Conservation (phyloP, 1,140 invertebrate genomes). For the Bombus picipes region DNA sequence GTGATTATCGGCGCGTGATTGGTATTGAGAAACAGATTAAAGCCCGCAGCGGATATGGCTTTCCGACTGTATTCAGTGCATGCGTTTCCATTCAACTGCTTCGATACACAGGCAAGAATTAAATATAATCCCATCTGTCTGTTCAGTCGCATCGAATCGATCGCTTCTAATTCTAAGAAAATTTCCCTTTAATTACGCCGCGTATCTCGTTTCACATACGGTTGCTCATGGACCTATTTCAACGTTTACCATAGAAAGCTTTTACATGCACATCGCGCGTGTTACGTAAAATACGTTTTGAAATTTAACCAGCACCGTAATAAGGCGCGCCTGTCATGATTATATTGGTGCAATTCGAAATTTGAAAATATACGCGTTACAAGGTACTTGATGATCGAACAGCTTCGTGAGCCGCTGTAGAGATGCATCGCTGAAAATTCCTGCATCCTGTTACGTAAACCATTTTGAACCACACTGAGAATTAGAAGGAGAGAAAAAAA, state of each 20-base stretch:
- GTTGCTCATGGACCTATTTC: too few species aligned
- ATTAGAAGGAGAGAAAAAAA: too few species aligned
- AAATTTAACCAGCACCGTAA: too few species aligned
- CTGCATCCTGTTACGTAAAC: too few species aligned
- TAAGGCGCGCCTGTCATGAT: too few species aligned
- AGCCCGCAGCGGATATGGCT: slow-evolving; percentile 5
- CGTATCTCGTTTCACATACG: background rate
- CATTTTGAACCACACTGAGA: too few species aligned
- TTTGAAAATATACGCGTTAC: too few species aligned
- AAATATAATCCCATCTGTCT: slow-evolving; percentile 29
- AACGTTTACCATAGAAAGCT: too few species aligned
- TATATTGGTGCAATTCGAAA: too few species aligned
- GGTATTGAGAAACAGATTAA: slow-evolving; percentile 35
- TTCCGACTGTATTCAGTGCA: background rate
- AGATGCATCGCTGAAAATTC: background rate
- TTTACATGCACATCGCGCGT: too few species aligned
- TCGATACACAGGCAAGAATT: background rate
- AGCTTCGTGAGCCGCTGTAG: background rate
- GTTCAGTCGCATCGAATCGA: slow-evolving; percentile 2
- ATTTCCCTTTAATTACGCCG: slow-evolving; percentile 20
- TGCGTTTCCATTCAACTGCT: slow-evolving; percentile 6
- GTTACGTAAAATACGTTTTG: too few species aligned
- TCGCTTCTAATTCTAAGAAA: slow-evolving; percentile 4
- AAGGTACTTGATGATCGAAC: too few species aligned
- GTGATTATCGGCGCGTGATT: background rate